A percentile compares a stretch with the other conserved stretches of the same genome.
These are phyloP conservation scores for Tapera naevia DNA, from an alignment of 2,797 vertebrate species.

Conservation along the genomic window DNA sequence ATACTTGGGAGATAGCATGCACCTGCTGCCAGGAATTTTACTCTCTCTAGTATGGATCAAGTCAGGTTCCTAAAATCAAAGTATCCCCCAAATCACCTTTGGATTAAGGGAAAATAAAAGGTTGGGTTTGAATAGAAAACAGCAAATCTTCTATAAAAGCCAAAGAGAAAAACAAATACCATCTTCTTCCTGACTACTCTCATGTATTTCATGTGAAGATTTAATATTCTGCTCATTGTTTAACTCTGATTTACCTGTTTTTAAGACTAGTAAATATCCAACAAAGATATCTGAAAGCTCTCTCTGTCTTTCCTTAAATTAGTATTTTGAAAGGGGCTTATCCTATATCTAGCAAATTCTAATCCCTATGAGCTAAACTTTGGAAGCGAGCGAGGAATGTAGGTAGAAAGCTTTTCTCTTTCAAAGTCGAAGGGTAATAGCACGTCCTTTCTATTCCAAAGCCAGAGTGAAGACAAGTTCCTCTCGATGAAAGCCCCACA, in stretches of 20 bases:
- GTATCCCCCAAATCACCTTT: not conserved
- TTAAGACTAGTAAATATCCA: not conserved
- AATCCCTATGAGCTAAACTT: constrained; percentile 41
- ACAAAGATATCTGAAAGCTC: not conserved
- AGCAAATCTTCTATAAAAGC: not conserved
- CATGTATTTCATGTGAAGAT: not conserved
- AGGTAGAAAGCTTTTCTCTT: constrained; percentile 50
- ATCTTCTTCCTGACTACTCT: not conserved
- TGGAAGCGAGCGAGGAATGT: not conserved
- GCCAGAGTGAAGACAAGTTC: constrained; percentile 56
- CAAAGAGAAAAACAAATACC: not conserved
- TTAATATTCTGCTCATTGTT: not conserved
- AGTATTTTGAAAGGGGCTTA: constrained; percentile 36
- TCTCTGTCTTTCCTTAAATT: not conserved
- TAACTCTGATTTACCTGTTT: not conserved
- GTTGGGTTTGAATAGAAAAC: not conserved
- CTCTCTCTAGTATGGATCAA: not conserved
- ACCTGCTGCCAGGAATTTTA: not conserved
- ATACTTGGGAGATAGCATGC: not conserved
- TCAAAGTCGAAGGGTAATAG: not conserved
- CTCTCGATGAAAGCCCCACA: constrained; percentile 60
- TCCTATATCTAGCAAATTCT: constrained; percentile 42
- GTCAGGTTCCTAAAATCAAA: not conserved
- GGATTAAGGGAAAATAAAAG: not conserved
- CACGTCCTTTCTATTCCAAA: constrained; percentile 48